A percentile compares a stretch with the other conserved stretches of the same genome.
Conservation (phyloP, 2,113 vertebrate species). For the Dasyprocta punctata region DNA sequence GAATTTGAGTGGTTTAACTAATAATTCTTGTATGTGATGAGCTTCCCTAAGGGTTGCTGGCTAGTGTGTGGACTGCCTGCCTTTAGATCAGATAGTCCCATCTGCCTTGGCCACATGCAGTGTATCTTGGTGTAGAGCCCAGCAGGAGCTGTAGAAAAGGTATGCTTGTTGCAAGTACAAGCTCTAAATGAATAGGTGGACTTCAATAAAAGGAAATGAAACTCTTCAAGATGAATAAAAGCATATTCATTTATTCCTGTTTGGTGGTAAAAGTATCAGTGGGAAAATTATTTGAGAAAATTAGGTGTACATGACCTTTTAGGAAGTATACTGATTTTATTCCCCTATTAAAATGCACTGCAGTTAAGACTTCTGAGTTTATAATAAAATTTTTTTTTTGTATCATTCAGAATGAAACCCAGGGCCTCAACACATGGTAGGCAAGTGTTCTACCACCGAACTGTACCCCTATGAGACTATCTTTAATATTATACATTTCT, state of each 20-base stretch:
- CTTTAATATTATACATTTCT: conserved; percentile 19
- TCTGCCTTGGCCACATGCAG: not conserved
- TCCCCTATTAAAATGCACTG: not conserved
- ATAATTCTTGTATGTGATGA: not conserved
- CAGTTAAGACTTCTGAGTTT: not conserved
- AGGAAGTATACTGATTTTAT: not conserved
- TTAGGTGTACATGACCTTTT: not conserved
- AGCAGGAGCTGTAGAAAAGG: not conserved
- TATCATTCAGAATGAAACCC: not conserved
- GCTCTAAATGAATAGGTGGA: not conserved
- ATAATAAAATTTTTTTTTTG: not conserved
- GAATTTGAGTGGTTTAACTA: not conserved
- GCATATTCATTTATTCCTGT: not conserved
- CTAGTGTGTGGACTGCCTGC: not conserved
- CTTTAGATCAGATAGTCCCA: not conserved
- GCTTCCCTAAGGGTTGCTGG: not conserved
- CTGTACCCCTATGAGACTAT: not conserved
- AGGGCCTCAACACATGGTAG: not conserved
- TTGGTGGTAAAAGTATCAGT: not conserved
- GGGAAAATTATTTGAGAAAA: conserved; percentile 3
- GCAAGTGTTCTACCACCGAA: not conserved
- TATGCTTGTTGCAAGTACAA: not conserved
- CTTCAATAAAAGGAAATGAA: not conserved
- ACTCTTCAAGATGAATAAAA: not conserved
- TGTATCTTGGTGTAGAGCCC: not conserved